Base-by-base conservation (phyloP, 2,888 invertebrate genomes). In the Caenorhabditis sp. region DNA sequence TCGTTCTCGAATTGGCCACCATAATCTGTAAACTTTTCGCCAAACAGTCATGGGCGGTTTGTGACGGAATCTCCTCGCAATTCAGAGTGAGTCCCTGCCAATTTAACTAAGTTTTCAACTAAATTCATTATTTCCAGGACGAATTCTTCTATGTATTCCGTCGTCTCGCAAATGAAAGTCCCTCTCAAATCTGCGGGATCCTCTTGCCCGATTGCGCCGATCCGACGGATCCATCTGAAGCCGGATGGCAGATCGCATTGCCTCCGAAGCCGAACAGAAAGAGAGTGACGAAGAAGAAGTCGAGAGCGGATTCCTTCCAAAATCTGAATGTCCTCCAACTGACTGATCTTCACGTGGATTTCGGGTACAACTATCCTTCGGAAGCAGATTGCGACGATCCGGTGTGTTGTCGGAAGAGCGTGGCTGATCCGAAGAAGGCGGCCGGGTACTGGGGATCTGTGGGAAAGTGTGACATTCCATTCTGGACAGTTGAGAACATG, bases 381-480 rank as follows among this genome's bases (percentile, higher is more conserved):
- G 95, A 96, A 89, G 96, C 96, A 0, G 94, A 95, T 78, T 98
- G 98, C 89, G 93, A 94, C 77, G 95, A 96, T 89, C 97, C 97
- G 0, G 91, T 98, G 0, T 98, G 97, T 89, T 98, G 98, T 89
- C 86, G 90, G n/a, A 30, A 59, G 9, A 43, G 45, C 6, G 45
- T 65, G 2, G 32, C 45, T 15, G 55, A 58, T 9, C 73, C 79
- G 1, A 59, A 53, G 27, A 66, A 72, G 39, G 61, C 80, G 0
- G 96, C 97, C 0, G 96, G 96, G 8, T 93, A 94, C 85, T 98
- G 96, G 96, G 97, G 97, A 11, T 96, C 96, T 89, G 95, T 95
- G 89, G 92, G 95, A 83, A 94, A 95, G 89, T 98, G 97, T 89
- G 97, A 98, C 90, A 94, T 95, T 0, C 96, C 97, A 0, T 93